phyloP scores from a whole-genome alignment of 2,113 vertebrate genomes.

The Cyprinodon brontotheroides region DNA sequence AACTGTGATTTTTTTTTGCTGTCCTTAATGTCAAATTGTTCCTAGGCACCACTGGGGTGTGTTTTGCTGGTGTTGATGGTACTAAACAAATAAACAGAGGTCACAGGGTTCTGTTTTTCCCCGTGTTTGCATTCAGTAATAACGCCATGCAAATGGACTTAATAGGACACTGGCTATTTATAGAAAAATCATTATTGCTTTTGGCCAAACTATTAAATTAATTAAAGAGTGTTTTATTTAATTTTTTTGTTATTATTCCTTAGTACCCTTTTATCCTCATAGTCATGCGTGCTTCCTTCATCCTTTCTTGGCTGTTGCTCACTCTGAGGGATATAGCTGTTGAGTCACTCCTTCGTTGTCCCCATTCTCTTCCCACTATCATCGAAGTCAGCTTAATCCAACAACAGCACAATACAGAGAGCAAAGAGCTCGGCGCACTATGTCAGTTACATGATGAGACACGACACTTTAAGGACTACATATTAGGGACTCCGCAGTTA shows the following conservation, averaged over 20 bases:
- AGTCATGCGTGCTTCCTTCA: slow-evolving; percentile 32
- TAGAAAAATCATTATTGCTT: slow-evolving; percentile 65
- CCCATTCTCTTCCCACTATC: slow-evolving; percentile 38
- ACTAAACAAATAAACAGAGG: slow-evolving; percentile 5
- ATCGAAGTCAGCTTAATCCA: slow-evolving; percentile 38
- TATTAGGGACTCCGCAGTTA: slow-evolving; percentile 55
- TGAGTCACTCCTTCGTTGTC: slow-evolving; percentile 42
- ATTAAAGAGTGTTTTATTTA: slow-evolving; percentile 60
- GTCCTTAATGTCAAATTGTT: not conserved
- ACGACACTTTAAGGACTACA: slow-evolving; percentile 64
- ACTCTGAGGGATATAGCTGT: slow-evolving; percentile 39
- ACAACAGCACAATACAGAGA: slow-evolving; percentile 16
- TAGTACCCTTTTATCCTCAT: slow-evolving; percentile 7
- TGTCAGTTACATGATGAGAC: slow-evolving; percentile 58
- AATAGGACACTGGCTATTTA: slow-evolving; percentile 51
- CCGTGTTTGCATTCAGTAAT: slow-evolving; percentile 52
- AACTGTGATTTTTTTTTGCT: not conserved
- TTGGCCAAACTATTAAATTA: slow-evolving; percentile 69
- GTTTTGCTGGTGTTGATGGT: not conserved
- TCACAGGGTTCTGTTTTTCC: slow-evolving; percentile 23
- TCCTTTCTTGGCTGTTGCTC: slow-evolving; percentile 9
- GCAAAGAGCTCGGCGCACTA: slow-evolving; percentile 8
- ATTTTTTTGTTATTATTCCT: slow-evolving; percentile 5
- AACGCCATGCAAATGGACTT: slow-evolving; percentile 43
- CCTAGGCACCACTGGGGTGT: too few relatives aligned